Conservation (phyloP, 2,797 vertebrate genomes). For the Salarias fasciatus region DNA sequence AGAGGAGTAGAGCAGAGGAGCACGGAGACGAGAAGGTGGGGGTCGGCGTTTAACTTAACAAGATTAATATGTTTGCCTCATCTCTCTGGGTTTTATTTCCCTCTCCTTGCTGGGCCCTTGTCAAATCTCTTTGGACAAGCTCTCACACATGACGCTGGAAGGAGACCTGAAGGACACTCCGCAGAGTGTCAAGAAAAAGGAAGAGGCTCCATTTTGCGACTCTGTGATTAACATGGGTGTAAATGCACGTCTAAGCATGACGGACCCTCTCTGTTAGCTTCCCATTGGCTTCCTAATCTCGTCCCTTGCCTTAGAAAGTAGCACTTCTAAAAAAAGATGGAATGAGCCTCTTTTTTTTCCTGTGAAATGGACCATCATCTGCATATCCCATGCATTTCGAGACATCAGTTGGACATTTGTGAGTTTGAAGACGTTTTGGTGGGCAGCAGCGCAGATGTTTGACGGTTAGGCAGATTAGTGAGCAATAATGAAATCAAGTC, state of each 20-base stretch:
- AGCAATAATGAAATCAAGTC: conserved; percentile 66
- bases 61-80: conserved; percentile 77
- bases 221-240: conserved; percentile 53
- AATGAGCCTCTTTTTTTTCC: conserved; percentile 19
- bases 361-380: conserved; percentile 25
- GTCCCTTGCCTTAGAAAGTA: conserved; percentile 14
- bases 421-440: not conserved
- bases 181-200: conserved; percentile 52
- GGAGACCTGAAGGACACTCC: conserved; percentile 78
- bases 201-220: conserved; percentile 60
- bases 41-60: conserved; percentile 79
- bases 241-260: conserved; percentile 40
- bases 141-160: conserved; percentile 74
- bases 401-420: conserved; percentile 5
- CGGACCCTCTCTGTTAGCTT: conserved; percentile 25
- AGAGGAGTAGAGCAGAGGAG: conserved; percentile 54
- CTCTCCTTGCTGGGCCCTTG: conserved; percentile 80
- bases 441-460: conserved; percentile 55
- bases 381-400: conserved; percentile 8
- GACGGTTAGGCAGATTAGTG: conserved; percentile 66
- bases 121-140: conserved; percentile 82
- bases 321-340: conserved; percentile 10
- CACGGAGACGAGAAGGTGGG: conserved; percentile 52
- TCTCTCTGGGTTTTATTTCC: conserved; percentile 71
- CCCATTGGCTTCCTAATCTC: conserved; percentile 28